Percentiles rank a stretch among this genome's conserved stretches.
These are phyloP conservation scores for Armadillidium nasatum DNA, from an alignment of 1,140 invertebrate species.

Conservation along the genomic window DNA sequence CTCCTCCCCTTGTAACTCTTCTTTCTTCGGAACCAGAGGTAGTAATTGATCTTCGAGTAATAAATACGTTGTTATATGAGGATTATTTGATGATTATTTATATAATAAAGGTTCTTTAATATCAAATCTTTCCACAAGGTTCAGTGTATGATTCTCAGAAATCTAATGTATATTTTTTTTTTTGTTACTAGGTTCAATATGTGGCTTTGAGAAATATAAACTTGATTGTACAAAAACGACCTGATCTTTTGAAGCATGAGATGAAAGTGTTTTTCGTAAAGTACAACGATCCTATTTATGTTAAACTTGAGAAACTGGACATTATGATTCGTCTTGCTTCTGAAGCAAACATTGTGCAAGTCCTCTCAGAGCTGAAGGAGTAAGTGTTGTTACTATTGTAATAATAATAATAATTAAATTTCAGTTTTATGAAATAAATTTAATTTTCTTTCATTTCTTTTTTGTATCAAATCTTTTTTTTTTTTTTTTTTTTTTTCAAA, in stretches of 20 bases:
- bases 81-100: too few relatives aligned
- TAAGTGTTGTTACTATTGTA: conserved; percentile 52
- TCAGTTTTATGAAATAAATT: too few relatives aligned
- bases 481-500: too few relatives aligned
- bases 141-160: too few relatives aligned
- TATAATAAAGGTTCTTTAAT: too few relatives aligned
- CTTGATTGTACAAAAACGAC: conserved; percentile 96
- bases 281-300: conserved; percentile 99
- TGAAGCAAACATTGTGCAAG: conserved; percentile 96
- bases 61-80: background rate
- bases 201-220: conserved; percentile 98
- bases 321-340: conserved; percentile 99
- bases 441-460: too few relatives aligned
- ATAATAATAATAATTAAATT: too few relatives aligned
- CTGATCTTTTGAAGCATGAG: conserved; percentile 98
- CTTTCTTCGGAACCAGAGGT: conserved; percentile 95
- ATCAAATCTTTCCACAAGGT: too few relatives aligned
- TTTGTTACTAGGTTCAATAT: conserved; percentile 71
- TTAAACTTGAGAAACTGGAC: conserved; percentile 98
- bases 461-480: too few relatives aligned
- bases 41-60: background rate
- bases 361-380: conserved; percentile 97
- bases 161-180: too few relatives aligned
- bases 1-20: conserved; percentile 96
- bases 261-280: conserved; percentile 99